Evolutionary conservation across 2,888 invertebrate genomes (phyloP).

Genomic region (Altica lythri): DNA sequence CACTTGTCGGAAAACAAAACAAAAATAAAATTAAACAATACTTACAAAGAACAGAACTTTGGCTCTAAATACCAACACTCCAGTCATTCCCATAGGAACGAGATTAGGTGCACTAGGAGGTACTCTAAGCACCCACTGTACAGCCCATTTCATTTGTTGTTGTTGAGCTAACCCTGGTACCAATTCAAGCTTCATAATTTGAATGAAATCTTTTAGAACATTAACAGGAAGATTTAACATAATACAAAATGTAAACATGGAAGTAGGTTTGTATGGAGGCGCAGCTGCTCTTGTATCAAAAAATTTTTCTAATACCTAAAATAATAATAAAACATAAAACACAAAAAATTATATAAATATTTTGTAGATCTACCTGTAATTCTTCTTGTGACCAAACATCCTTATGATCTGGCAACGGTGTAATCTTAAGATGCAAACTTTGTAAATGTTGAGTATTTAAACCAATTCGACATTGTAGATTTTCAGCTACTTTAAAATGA

Average conservation of each 20-base stretch:
- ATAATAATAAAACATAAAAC: background rate
- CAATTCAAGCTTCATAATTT: conserved; percentile 75
- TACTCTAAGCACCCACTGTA: conserved; percentile 90
- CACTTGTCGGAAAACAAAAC: no score
- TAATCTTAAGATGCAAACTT: conserved; percentile 83
- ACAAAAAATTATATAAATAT: background rate
- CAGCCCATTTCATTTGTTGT: conserved; percentile 79
- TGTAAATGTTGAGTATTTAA: conserved; percentile 89
- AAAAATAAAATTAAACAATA: no score
- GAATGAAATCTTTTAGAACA: conserved; percentile 89
- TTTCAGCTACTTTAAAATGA: conserved; percentile 83
- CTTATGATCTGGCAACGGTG: conserved; percentile 79
- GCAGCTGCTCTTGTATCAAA: conserved; percentile 88
- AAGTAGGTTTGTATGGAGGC: conserved; percentile 89
- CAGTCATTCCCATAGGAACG: conserved; percentile 88
- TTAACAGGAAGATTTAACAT: conserved; percentile 83
- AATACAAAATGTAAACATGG: conserved; percentile 83
- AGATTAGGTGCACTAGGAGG: conserved; percentile 87
- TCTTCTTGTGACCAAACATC: conserved; percentile 89
- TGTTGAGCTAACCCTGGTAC: conserved; percentile 66
- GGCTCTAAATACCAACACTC: conserved; percentile 80
- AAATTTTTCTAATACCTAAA: conserved; percentile 84
- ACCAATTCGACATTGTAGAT: conserved; percentile 83
- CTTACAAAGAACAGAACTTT: conserved; percentile 93
- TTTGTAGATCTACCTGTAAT: conserved; percentile 64